Base-by-base conservation (phyloP, 2,888 invertebrate genomes). In the Hypselothyrea guttata region DNA sequence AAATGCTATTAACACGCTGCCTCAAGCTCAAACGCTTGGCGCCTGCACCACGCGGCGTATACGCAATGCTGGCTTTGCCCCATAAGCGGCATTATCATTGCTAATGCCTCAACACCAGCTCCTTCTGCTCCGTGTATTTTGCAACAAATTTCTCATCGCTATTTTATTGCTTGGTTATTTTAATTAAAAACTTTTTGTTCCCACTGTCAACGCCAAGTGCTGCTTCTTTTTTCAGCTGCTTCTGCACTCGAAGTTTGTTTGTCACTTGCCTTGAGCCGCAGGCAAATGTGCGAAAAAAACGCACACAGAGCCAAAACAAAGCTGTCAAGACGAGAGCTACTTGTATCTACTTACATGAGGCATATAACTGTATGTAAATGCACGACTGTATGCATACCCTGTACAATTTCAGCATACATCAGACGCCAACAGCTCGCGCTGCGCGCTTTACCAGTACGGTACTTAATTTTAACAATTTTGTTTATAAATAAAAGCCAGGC, bases 161-260 rank as follows among this genome's bases (percentile, higher is more conserved):
- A 60, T 75, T 82, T 84, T 84, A 78, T 82, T 78, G 84, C 82
- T 67, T 55, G 75, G 75, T 77, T 84, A 83, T 83, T 83, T 83
- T 83, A 83, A 84, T 83, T 83, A 83, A 83, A 84, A 84, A 84
- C 77, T 83, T 83, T 83, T 38, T 52, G 49, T n/a, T n/a, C n/a
- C n/a, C 74, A 68, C 71, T 67, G 76, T 74, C 76, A 78, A 64
- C 74, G 61, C 60, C 83, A 75, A 78, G 60, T 75, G 66, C 40
- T 35, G 7, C 31, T 7, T 1, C 16, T 22, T n/a, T n/a, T 22
- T 5, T 18, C 37, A 35, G 16, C 35, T 41, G 41, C 53, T n/a
- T 33, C 11, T 35, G 33, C 11, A 11, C 9, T 11, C 30, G 40
- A 35, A 37, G 31, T 31, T 31, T 5, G 5, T 9, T 40, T 22